Evolutionary conservation across 2,797 vertebrate species (phyloP), one percentile per base, ranked within the genome.

Genomic region (Yasuhikotakia modesta): DNA sequence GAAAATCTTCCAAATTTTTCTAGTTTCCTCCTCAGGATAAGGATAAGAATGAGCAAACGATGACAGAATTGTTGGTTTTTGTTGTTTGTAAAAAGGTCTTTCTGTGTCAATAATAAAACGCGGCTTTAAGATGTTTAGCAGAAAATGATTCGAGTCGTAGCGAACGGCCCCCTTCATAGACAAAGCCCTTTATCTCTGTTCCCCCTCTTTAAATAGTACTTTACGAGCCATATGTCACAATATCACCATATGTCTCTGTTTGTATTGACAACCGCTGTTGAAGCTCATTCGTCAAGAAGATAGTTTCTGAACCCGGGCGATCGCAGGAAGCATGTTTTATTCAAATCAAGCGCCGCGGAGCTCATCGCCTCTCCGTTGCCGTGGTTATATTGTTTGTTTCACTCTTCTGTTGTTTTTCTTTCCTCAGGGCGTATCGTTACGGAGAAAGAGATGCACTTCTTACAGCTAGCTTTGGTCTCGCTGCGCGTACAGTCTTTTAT

Each of bases 331-430:
- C 64, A 68, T 67, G 74, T 78, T 73, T 73, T 52, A 69, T 78
- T 81, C 57, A 81, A 66, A 74, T 61, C 19, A 45, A 64, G 66
- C 61, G 67, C 67, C 30, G 45, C 58, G 32, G n/a, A 64, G 68
- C 76, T 46, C 68, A 64, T 32, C 65, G 48, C 55, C 46, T 80
- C 58, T 81, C 73, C 50, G 16, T 58, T 66, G 57, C 70, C 27
- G 30, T 43, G 60, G 68, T 70, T 78, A 55, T 78, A 70, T 55
- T 75, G 78, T 78, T 81, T 61, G 66, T 80, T 82, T 84, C 74
- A 64, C 78, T 71, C 63, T 78, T 79, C 77, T 66, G 63, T 79
- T 79, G 69, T 72, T 69, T 78, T 79, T 78, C 65, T 32, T n/a
- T 50, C 78, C 78, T 58, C 14, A 67, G 71, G 83, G 74, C 67